These are phyloP conservation scores for Arctocebus calabarensis DNA, from an alignment of 2,797 vertebrate genomes.

Conservation along the genomic window DNA sequence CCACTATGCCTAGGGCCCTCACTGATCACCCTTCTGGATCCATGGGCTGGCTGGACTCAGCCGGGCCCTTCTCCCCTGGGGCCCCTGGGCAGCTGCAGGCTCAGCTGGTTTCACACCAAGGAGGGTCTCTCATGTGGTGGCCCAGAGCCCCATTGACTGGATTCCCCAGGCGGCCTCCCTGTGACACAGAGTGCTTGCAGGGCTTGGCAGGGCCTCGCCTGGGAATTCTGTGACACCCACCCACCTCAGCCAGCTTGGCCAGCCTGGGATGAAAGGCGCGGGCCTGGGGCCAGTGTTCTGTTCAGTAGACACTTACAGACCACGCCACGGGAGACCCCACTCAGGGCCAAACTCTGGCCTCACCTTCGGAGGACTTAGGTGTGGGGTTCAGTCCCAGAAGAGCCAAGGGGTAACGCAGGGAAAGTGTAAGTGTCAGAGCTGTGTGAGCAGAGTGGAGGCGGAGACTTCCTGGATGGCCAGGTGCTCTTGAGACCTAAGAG, in stretches of 20 bases:
- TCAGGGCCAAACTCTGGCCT: background rate
- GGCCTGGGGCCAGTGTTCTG: background rate
- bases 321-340: background rate
- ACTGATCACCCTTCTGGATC: background rate
- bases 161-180: background rate
- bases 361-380: background rate
- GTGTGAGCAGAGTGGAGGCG: no score
- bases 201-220: background rate
- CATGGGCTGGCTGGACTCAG: background rate
- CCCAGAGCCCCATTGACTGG: background rate
- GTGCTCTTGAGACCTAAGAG: background rate
- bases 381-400: background rate
- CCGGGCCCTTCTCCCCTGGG: background rate
- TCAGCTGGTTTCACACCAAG: accelerated
- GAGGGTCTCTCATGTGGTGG: background rate
- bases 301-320: background rate
- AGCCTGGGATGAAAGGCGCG: background rate
- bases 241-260: background rate
- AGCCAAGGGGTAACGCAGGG: no score
- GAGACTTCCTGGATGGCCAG: background rate
- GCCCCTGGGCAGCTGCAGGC: background rate
- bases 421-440: background rate
- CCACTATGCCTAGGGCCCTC: background rate
- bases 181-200: no score
- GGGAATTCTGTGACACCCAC: background rate